These are phyloP conservation scores for Amia ocellicauda DNA, from an alignment of 2,113 vertebrate genomes.

Conservation along the genomic window DNA sequence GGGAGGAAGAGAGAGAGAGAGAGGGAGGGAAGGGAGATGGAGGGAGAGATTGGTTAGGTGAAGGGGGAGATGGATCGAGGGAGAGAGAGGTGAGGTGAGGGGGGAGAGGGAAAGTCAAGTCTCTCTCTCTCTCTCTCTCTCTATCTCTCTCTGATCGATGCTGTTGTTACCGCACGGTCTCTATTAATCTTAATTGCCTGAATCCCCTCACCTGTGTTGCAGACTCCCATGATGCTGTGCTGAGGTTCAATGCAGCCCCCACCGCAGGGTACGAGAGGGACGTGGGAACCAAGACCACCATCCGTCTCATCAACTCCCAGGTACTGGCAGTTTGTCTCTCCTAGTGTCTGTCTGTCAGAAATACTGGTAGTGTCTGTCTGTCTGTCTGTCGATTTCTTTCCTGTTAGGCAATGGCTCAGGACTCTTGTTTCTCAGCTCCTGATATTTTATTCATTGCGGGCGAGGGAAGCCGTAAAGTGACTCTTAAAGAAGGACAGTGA, in stretches of 20 bases:
- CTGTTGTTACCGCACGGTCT: background rate
- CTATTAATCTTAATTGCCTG: background rate
- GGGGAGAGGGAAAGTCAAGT: background rate
- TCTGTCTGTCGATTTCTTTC: no score
- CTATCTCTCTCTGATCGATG: no score
- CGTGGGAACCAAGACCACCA: conserved; percentile 67
- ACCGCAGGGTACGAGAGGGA: conserved; percentile 65
- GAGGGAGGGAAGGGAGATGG: background rate
- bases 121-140: background rate
- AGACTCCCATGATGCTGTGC: conserved; percentile 69
- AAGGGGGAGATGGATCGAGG: background rate
- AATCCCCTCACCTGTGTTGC: background rate
- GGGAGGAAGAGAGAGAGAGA: background rate
- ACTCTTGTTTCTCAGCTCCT: no score
- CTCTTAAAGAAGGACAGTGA: no score
- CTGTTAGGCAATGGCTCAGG: no score
- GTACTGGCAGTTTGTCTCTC: conserved; percentile 32
- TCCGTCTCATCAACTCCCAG: conserved; percentile 73
- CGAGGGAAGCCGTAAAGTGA: no score
- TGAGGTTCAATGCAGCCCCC: conserved; percentile 69
- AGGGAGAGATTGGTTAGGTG: background rate
- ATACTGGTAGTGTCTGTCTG: no score
- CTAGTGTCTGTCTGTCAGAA: no score
- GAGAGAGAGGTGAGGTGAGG: background rate
- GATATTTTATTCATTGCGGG: no score